Evolutionary conservation across 2,888 invertebrate genomes (phyloP), one percentile per base, ranked within the genome.

Genomic region (Archips crataeganus): DNA sequence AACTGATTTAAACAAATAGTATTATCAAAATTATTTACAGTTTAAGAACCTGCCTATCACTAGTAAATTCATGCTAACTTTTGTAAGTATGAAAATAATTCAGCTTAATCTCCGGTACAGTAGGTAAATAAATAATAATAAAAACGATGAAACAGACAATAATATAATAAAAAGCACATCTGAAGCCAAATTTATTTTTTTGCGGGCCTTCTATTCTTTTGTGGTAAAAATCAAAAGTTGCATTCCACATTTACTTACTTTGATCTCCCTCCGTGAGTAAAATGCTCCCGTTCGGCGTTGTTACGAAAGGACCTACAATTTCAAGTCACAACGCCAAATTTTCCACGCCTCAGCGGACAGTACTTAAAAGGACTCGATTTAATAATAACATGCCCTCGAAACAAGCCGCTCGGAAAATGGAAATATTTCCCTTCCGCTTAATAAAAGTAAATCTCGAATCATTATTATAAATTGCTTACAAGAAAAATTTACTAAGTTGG

Each of bases 291-390:
- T 32, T 62, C 47, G 36, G n/a, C 62, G 32, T 36, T 64, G 59
- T 59, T 71, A 85, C 77, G 34, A 74, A 65, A 73, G 34, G 47
- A 64, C 47, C 63, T 42, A 64, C 59, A 63, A 73, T 63, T 68
- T 54, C 47, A 67, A 62, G 57, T 63, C 39, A 5, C 39, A 73
- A 73, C 73, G 63, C 59, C 57, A 73, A 47, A 59, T 63, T 42
- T 57, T 51, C 59, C 32, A 64, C 60, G 64, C 42, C 59, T 54
- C 60, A 49, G 60, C 36, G 60, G 69, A 54, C 60, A 34, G 51
- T 60, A 70, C 74, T 64, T 65, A 70, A 70, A 74, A 70, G 69
- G 61, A 74, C 60, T 69, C 64, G 39, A 60, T 73, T 70, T 74
- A 70, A 70, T 74, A 65, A 61, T 49, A 69, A 70, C 64, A 45